Evolutionary conservation across 2,797 vertebrate species (phyloP).

Genomic region (Pseudotriccus pelzelni): DNA sequence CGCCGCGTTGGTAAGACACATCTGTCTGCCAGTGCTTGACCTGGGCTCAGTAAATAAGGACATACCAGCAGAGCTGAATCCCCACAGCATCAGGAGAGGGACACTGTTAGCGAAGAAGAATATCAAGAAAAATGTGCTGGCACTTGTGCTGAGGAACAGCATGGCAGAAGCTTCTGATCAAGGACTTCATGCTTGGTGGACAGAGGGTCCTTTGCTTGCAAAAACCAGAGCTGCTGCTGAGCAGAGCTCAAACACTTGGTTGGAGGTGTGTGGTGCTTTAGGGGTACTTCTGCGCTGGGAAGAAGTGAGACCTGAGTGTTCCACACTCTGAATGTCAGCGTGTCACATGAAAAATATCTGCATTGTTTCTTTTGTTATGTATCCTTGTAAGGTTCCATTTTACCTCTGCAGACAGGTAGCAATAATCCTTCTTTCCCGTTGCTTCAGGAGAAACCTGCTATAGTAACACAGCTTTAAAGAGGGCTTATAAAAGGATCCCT

Average conservation of each 20-base stretch:
- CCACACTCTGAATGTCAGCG: accelerated
- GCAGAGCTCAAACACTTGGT: background rate
- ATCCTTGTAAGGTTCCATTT: background rate
- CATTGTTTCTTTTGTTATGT: accelerated
- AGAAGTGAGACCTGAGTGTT: background rate
- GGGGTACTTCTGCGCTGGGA: background rate
- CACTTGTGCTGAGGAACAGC: background rate
- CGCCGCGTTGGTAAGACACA: background rate
- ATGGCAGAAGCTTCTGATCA: background rate
- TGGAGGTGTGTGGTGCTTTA: background rate
- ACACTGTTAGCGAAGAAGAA: background rate
- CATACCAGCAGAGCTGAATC: background rate
- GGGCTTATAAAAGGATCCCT: background rate
- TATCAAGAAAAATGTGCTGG: background rate
- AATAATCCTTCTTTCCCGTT: background rate
- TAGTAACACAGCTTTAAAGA: background rate
- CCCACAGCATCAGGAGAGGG: background rate
- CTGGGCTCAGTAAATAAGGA: conserved; percentile 11
- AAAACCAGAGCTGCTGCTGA: background rate
- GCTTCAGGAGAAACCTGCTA: background rate
- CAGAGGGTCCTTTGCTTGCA: background rate
- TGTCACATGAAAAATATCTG: background rate
- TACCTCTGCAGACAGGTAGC: background rate
- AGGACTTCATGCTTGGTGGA: background rate
- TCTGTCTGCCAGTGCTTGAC: conserved; percentile 26